Percentiles rank a stretch among this genome's conserved stretches.
These are phyloP conservation scores for Amphimallon solstitiale DNA, from an alignment of 2,888 invertebrate species.

Conservation along the genomic window DNA sequence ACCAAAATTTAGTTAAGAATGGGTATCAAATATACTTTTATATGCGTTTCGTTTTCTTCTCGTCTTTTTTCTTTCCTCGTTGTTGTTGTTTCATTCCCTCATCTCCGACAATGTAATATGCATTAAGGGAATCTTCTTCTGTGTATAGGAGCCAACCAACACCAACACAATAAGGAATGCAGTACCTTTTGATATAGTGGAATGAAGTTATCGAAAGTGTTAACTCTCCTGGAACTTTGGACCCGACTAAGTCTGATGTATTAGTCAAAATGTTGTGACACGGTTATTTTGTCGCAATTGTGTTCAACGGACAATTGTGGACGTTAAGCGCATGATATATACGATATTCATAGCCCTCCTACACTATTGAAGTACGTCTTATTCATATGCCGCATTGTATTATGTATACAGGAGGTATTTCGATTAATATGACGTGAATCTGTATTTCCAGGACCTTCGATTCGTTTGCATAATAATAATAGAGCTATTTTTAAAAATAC, in stretches of 20 bases:
- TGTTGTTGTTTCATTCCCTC: background rate
- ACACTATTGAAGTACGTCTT: constrained; percentile 18
- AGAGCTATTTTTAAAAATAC: background rate
- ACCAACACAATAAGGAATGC: constrained; percentile 23
- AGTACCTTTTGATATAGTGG: constrained; percentile 21
- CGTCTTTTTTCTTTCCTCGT: background rate
- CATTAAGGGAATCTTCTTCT: constrained; percentile 22
- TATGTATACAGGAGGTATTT: background rate
- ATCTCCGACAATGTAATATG: constrained; percentile 2
- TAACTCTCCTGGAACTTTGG: constrained; percentile 24
- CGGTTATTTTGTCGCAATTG: constrained; percentile 33
- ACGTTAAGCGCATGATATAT: constrained; percentile 41
- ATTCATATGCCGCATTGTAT: constrained; percentile 17
- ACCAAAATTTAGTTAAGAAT: constrained; percentile 30
- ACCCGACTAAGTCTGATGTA: constrained; percentile 42
- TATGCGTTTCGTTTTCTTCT: background rate
- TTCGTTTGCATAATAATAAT: constrained; percentile 16
- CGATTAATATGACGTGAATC: background rate
- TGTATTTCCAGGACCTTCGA: background rate
- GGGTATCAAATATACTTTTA: constrained; percentile 24
- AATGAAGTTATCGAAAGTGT: constrained; percentile 42
- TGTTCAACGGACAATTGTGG: constrained; percentile 22
- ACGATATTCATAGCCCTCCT: constrained; percentile 36
- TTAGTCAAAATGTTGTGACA: constrained; percentile 47
- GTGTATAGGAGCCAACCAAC: background rate